These are phyloP conservation scores for Trichonephila clavipes DNA, from an alignment of 1,140 invertebrate genomes.

Conservation along the genomic window DNA sequence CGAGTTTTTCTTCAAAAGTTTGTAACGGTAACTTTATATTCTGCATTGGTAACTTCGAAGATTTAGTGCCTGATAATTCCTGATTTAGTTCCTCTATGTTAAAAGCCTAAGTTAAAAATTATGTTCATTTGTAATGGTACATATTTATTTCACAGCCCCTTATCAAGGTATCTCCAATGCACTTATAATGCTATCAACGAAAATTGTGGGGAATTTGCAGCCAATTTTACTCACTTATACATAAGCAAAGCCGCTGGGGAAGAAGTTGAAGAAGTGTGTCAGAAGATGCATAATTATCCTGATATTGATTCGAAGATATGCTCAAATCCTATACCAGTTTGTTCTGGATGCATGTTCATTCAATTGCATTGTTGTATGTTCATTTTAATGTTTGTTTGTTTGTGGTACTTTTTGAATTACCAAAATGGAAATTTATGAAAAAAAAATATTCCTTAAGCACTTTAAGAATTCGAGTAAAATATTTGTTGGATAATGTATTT, in stretches of 20 bases:
- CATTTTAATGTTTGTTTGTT: not conserved
- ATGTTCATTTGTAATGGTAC: too few species aligned
- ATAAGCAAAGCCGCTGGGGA: not conserved
- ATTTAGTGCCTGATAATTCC: too few species aligned
- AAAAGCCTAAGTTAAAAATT: too few species aligned
- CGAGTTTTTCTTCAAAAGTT: too few species aligned
- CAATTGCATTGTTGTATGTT: not conserved
- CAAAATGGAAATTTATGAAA: too few species aligned
- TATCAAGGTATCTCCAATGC: not conserved
- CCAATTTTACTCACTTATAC: slow-evolving; percentile 1
- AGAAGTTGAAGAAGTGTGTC: not conserved
- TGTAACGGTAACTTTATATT: too few species aligned
- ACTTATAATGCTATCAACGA: not conserved
- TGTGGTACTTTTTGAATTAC: not conserved
- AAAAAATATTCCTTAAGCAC: too few species aligned
- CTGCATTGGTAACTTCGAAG: too few species aligned
- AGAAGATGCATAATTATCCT: slow-evolving; percentile 33
- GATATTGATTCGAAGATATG: not conserved
- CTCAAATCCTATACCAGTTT: not conserved
- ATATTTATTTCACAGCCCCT: not conserved
- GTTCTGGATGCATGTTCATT: not conserved
- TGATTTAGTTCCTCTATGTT: too few species aligned
- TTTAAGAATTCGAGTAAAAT: too few species aligned
- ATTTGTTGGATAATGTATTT: too few species aligned
- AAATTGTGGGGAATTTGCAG: not conserved